A percentile compares a stretch with the other conserved stretches of the same genome.
These are phyloP conservation scores for Tragopan temminckii DNA, from an alignment of 2,797 vertebrate species.

Conservation along the genomic window DNA sequence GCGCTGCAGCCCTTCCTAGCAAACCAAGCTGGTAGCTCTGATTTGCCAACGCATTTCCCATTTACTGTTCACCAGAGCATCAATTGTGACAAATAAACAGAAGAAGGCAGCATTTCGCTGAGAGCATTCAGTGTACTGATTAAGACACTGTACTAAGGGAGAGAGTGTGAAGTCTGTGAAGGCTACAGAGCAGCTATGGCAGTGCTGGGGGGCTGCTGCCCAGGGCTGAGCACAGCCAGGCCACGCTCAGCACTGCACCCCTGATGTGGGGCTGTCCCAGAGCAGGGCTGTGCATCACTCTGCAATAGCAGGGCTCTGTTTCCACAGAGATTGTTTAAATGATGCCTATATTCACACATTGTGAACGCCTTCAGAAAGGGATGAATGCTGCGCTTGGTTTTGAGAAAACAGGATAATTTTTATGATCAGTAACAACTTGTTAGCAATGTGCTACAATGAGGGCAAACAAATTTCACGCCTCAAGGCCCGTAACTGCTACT, in stretches of 20 bases:
- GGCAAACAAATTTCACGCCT: background rate
- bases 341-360: rapidly evolving
- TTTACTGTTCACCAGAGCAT: slow-evolving; percentile 64
- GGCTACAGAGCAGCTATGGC: background rate
- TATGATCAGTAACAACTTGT: background rate
- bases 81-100: slow-evolving; percentile 59
- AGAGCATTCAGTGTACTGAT: slow-evolving; percentile 29
- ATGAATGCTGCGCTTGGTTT: background rate
- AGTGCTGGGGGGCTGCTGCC: background rate
- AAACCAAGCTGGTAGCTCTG: background rate
- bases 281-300: rapidly evolving
- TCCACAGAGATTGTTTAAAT: background rate
- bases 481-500: background rate
- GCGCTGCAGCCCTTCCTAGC: background rate
- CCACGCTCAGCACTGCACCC: background rate
- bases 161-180: background rate
- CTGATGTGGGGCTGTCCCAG: background rate
- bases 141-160: background rate
- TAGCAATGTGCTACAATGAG: background rate
- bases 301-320: background rate
- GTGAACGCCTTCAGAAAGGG: background rate
- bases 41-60: slow-evolving; percentile 45
- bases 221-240: rapidly evolving
- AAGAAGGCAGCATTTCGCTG: slow-evolving; percentile 65
- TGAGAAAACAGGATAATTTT: background rate